Conservation (phyloP, 2,113 vertebrate genomes). For the Physeter macrocephalus region DNA sequence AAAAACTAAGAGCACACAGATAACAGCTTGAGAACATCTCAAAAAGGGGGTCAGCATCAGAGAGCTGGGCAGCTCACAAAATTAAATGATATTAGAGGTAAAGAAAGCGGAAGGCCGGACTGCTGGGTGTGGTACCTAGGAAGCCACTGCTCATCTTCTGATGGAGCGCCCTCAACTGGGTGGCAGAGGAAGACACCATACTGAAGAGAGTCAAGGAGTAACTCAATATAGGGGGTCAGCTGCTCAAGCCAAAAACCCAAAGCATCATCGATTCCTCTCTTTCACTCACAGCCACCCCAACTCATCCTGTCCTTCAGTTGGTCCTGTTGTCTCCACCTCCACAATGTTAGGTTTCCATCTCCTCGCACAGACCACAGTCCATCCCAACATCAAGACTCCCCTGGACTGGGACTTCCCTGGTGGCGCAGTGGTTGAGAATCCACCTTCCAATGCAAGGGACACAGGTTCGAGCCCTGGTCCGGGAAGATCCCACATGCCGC, state of each 20-base stretch:
- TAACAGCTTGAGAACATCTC: not conserved
- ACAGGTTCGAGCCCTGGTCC: too few relatives aligned
- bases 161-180: not conserved
- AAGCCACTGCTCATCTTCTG: not conserved
- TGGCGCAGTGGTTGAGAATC: too few relatives aligned
- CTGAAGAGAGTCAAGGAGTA: not conserved
- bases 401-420: too few relatives aligned
- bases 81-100: not conserved
- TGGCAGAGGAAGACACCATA: not conserved
- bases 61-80: not conserved
- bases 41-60: not conserved
- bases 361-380: too few relatives aligned
- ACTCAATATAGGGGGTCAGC: fast-evolving
- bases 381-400: not conserved
- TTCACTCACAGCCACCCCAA: not conserved
- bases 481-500: too few relatives aligned
- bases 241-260: not conserved
- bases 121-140: not conserved
- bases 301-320: not conserved
- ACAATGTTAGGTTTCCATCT: not conserved
- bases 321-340: not conserved
- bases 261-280: not conserved
- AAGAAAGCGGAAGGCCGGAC: not conserved
- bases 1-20: not conserved
- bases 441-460: too few relatives aligned